These are phyloP conservation scores for Pristionchus fissidentatus DNA, from an alignment of 2,888 invertebrate genomes.

Conservation along the genomic window DNA sequence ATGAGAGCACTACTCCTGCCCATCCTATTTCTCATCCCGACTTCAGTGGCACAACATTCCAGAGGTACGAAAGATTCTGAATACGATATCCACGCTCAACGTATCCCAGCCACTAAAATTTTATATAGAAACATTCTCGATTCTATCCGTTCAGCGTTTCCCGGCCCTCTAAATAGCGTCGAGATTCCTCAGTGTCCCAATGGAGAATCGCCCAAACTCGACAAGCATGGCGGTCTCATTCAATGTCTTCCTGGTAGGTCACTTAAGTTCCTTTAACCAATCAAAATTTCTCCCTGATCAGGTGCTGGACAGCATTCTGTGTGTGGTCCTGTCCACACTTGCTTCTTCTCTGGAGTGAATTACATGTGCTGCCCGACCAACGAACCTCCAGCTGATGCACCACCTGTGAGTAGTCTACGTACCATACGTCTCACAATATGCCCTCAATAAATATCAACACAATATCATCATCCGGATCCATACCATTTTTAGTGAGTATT, in stretches of 20 bases:
- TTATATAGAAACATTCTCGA: too few relatives aligned
- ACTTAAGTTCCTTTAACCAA: background rate
- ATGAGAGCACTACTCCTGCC: slow-evolving; percentile 5
- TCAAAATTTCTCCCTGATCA: slow-evolving; percentile 28
- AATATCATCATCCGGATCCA: background rate
- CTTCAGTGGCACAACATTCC: slow-evolving; percentile 18
- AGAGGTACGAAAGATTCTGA: background rate
- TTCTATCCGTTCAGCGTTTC: slow-evolving; percentile 40
- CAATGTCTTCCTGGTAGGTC: slow-evolving; percentile 73
- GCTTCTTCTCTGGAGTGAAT: slow-evolving; percentile 74
- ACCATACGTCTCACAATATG: too few relatives aligned
- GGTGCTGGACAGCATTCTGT: slow-evolving; percentile 64
- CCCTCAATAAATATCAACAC: too few relatives aligned
- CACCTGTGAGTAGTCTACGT: background rate
- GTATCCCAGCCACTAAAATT: too few relatives aligned
- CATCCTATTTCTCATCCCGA: slow-evolving; percentile 9
- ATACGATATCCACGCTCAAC: background rate
- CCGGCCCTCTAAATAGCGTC: background rate
- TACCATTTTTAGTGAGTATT: too few relatives aligned
- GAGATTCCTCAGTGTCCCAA: slow-evolving; percentile 67
- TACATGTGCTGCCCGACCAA: slow-evolving; percentile 74
- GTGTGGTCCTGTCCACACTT: slow-evolving; percentile 70
- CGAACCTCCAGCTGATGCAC: slow-evolving; percentile 64
- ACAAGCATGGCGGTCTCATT: slow-evolving; percentile 59
- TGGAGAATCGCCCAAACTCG: slow-evolving; percentile 66